phyloP scores from a whole-genome alignment of 2,113 vertebrate genomes.

The Origma solitaria region DNA sequence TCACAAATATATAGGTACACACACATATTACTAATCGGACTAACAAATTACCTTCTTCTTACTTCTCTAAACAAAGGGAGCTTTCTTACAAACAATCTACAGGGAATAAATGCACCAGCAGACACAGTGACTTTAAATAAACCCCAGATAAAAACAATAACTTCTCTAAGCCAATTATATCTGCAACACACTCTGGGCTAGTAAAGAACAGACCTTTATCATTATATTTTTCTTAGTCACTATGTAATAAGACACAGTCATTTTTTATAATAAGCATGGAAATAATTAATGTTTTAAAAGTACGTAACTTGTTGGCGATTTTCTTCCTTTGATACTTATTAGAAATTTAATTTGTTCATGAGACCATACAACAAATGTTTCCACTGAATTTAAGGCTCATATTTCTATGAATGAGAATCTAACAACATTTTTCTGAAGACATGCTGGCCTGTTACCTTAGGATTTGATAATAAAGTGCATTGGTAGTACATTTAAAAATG shows the following conservation, averaged over 20 bases:
- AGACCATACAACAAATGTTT: not conserved
- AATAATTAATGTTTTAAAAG: not conserved
- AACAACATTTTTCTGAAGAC: not conserved
- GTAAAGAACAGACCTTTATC: not conserved
- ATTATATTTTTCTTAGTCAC: not conserved
- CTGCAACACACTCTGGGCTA: not conserved
- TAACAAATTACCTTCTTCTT: not conserved
- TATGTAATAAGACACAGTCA: not conserved
- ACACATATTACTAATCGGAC: not conserved
- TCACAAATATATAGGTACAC: not conserved
- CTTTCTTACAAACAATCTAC: not conserved
- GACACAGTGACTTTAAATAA: not conserved
- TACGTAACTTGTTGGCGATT: not conserved
- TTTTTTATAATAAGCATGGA: not conserved
- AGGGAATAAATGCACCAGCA: not conserved
- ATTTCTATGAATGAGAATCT: not conserved
- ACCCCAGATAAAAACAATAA: not conserved
- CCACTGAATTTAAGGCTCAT: not conserved
- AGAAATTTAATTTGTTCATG: not conserved
- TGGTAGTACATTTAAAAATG: not conserved
- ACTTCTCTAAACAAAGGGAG: not conserved
- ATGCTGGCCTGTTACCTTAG: not conserved
- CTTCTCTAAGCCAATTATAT: not conserved
- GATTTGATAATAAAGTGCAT: not conserved
- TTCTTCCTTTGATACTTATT: not conserved